phyloP scores from a whole-genome alignment of 2,113 vertebrate species.

The Balaeniceps rex region DNA sequence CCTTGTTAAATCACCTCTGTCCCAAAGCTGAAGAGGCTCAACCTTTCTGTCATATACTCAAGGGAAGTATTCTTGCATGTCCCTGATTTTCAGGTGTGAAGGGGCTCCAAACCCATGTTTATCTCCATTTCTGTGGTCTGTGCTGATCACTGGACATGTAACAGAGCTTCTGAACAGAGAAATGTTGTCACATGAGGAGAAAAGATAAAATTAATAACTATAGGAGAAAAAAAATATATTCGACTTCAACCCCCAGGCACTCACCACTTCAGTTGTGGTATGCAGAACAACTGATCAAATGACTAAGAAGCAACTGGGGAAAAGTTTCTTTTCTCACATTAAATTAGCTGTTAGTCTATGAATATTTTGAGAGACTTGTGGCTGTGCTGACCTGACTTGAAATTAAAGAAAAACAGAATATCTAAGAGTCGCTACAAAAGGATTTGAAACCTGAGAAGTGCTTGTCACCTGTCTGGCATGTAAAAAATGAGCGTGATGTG shows the following conservation, averaged over 20 bases:
- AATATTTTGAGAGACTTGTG: background rate
- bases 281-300: background rate
- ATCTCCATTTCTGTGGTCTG: background rate
- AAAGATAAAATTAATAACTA: background rate
- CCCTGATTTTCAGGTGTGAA: background rate
- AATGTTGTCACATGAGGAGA: background rate
- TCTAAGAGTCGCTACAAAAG: background rate
- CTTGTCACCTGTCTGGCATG: background rate
- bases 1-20: background rate
- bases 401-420: background rate
- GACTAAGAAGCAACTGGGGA: background rate
- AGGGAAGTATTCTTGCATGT: background rate
- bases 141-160: background rate
- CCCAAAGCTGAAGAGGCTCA: background rate
- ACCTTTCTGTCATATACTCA: background rate
- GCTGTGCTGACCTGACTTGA: background rate
- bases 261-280: background rate
- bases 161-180: background rate
- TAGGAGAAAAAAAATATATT: background rate
- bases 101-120: background rate
- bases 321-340: background rate
- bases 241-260: background rate
- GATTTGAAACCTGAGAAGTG: background rate
- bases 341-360: background rate
- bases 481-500: fast-evolving